These are phyloP conservation scores for Coptodon rendalli DNA, from an alignment of 2,113 vertebrate genomes.

Conservation along the genomic window DNA sequence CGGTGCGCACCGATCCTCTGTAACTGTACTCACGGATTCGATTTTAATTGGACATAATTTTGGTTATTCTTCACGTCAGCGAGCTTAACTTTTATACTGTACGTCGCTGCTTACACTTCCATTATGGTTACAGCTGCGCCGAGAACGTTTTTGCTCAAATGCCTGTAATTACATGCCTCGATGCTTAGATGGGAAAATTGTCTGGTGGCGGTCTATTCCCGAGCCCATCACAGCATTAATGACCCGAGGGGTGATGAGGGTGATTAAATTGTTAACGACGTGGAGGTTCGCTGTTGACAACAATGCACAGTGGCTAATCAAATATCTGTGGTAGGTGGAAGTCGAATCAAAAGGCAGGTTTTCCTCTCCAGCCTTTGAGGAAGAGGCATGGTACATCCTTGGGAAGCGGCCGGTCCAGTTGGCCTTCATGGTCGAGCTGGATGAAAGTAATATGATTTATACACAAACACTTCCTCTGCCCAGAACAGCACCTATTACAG, in stretches of 20 bases:
- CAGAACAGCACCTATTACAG: not conserved
- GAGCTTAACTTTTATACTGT: not conserved
- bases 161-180: constrained; percentile 53
- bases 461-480: not conserved
- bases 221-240: constrained; percentile 27
- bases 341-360: not conserved
- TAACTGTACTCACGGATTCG: not conserved
- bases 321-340: not conserved
- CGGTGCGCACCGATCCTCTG: not conserved
- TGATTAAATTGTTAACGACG: constrained; percentile 24
- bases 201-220: constrained; percentile 35
- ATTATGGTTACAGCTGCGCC: not conserved
- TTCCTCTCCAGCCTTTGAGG: not conserved
- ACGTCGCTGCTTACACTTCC: not conserved
- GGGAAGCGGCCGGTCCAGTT: not conserved
- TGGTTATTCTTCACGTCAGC: not conserved
- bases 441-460: not conserved
- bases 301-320: not conserved
- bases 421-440: not conserved
- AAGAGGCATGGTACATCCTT: not conserved
- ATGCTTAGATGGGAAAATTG: constrained; percentile 40
- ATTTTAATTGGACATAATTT: not conserved
- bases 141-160: constrained; percentile 39
- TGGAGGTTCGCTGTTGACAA: constrained; percentile 5
- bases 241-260: constrained; percentile 26